These are phyloP conservation scores for Acrobasis suavella DNA, from an alignment of 2,888 invertebrate species.

Conservation along the genomic window DNA sequence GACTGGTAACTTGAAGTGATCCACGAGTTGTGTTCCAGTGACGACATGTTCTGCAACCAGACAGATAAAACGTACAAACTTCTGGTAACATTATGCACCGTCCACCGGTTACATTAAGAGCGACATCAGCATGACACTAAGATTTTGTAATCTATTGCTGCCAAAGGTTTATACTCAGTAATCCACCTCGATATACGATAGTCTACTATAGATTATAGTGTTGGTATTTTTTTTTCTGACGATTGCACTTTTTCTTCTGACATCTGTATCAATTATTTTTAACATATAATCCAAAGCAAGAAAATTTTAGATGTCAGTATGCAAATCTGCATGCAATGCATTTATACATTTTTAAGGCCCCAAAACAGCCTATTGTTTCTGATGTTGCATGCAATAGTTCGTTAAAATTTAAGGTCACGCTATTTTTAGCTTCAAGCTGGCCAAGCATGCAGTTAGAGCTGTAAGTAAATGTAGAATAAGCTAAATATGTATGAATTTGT, in stretches of 20 bases:
- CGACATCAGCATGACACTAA: constrained; percentile 39
- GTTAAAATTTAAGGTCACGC: constrained; percentile 17
- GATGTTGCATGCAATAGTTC: constrained; percentile 1
- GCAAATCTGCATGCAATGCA: constrained; percentile 26
- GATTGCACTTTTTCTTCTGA: no score
- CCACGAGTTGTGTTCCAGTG: constrained; percentile 84
- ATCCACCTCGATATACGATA: no score
- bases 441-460: constrained; percentile 46
- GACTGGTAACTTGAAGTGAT: constrained; percentile 82
- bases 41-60: constrained; percentile 74
- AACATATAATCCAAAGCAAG: no score
- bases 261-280: no score
- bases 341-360: constrained; percentile 10
- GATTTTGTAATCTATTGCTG: constrained; percentile 37
- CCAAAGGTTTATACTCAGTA: constrained; percentile 1
- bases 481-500: neutral
- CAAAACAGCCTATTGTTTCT: constrained; percentile 9
- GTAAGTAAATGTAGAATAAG: neutral
- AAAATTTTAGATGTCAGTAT: neutral
- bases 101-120: constrained; percentile 25
- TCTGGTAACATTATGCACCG: constrained; percentile 4
- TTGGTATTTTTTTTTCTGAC: no score
- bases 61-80: constrained; percentile 23
- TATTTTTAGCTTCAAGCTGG: constrained; percentile 34
- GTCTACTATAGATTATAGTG: no score